Evolutionary conservation across 2,113 vertebrate species (phyloP), one percentile per base, ranked within the genome.

Genomic region (Lota lota): DNA sequence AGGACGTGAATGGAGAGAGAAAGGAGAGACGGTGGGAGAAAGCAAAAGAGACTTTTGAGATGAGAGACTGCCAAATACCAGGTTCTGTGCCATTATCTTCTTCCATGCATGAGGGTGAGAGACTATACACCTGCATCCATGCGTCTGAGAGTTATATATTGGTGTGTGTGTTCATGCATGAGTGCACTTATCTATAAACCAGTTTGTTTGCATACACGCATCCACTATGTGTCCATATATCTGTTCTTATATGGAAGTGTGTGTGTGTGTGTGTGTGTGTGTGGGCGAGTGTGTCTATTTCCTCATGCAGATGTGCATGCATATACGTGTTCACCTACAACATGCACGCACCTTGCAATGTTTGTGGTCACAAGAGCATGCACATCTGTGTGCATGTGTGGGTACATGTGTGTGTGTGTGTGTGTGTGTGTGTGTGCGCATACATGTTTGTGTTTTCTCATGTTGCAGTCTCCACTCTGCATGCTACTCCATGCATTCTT

Each of bases 401-500:
- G 64, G 76, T 63, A 22, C 56, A 53, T 22, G 67, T 63, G 54
- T 67, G 6, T 67, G 63, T 50, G 61, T 73, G 12, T 24, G 56
- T 72, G 66, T 53, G 8, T 75, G 68, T 50, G 73, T 70, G 57
- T 79, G 76, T 70, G 64, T 70, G 75, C 47, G 72, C 67, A 47
- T 62, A 62, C 57, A 20, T 66, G 70, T 75, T 50, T 64, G 72
- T 67, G 69, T 40, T 14, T 65, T 68, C 16, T 17, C 18, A 19
- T 15, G 19, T 22, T 66, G 57, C 78, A 80, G 84, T 70, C 70
- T 56, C 78, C 80, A 67, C 85, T 81, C 75, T 75, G 79, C 86
- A 86, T 75, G 79, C 75, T 75, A 86, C 90, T 85, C 82, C 75
- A 82, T 81, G 85, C 87, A 87, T 90, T 90, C 88, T 88, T 82